Conservation (phyloP, 64 coral and sea anemone genomes). For the Pocillopora verrucosa region DNA sequence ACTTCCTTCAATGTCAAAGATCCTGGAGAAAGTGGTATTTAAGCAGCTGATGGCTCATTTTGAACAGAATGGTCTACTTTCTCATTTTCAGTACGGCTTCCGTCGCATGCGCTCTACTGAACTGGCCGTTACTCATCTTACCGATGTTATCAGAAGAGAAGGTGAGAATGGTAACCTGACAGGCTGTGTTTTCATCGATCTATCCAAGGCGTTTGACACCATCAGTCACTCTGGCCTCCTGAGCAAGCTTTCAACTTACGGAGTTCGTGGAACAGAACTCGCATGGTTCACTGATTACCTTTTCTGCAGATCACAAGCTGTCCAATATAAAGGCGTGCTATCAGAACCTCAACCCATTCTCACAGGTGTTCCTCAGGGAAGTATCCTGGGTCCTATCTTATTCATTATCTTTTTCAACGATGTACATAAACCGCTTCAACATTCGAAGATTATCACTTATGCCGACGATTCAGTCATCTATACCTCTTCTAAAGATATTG, state of each 20-base stretch:
- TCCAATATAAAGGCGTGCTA: conserved; percentile 24
- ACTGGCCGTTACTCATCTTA: conserved; percentile 18
- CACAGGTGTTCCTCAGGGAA: conserved; percentile 33
- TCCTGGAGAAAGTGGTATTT: too few species aligned
- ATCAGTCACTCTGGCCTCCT: conserved; percentile 34
- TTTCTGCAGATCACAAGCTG: conserved; percentile 30
- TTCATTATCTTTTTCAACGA: conserved; percentile 35
- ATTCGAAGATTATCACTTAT: conserved; percentile 40
- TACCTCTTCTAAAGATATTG: conserved; percentile 22
- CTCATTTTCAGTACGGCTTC: conserved; percentile 42
- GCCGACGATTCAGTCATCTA: conserved; percentile 39
- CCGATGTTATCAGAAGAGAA: conserved; percentile 44
- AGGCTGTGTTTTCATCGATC: conserved; percentile 17
- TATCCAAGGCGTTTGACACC: conserved; percentile 26
- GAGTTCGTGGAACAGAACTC: conserved; percentile 36
- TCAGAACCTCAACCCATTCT: conserved; percentile 22
- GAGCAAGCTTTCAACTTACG: conserved; percentile 30
- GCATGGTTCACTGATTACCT: conserved; percentile 57
- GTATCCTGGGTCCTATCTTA: conserved; percentile 23
- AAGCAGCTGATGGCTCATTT: too few species aligned
- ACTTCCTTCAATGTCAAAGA: too few species aligned
- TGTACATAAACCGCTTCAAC: background rate
- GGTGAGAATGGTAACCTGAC: conserved; percentile 15
- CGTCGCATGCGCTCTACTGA: conserved; percentile 31
- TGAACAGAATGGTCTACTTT: conserved; percentile 19